Evolutionary conservation across 1,140 invertebrate genomes (phyloP), one percentile per base, ranked within the genome.

Genomic region (Conus betulinus): DNA sequence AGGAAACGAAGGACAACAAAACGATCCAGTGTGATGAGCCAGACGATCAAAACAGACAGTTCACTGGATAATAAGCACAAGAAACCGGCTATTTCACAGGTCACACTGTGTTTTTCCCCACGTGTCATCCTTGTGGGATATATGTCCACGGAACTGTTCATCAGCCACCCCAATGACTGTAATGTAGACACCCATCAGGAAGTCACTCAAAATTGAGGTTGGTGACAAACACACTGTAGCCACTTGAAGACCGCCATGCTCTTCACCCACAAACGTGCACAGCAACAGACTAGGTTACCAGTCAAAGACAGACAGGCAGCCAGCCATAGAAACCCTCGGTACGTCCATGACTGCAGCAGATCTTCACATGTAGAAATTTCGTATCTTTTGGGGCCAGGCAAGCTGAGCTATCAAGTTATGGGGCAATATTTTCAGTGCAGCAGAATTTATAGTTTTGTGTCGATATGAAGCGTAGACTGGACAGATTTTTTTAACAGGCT

Each of bases 131-230:
- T 92, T 78, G 23, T 79, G 84, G n/a, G 86, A 76, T 94, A 94
- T 3, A 0, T 51, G 82, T n/a, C 91, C 92, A 10, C 91, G 85
- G 87, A 90, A 94, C 53, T 83, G 23, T 15, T 89, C 84, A 81
- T 94, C 93, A 5, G 92, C 92, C 7, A 83, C 76, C 27, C 92
- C 93, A 25, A 94, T 93, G 15, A 93, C 91, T 17, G 91, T 84
- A 51, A 94, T 53, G 78, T 94, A 94, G 4, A 94, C 82, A 20
- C 93, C 93, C 93, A 93, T 94, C 8, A 78, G 23, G 92, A 93
- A 88, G 81, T 94, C 93, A 39, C 92, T 90, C 11, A 91, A 20
- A n/a, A 51, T 88, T 89, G 11, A 94, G 85, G 89, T 91, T 91
- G 13, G 90, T 85, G 60, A 93, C 87, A 27, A 93, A 90, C 6